Conservation (phyloP, 1,140 invertebrate genomes). For the Oncopodura yosiiana region DNA sequence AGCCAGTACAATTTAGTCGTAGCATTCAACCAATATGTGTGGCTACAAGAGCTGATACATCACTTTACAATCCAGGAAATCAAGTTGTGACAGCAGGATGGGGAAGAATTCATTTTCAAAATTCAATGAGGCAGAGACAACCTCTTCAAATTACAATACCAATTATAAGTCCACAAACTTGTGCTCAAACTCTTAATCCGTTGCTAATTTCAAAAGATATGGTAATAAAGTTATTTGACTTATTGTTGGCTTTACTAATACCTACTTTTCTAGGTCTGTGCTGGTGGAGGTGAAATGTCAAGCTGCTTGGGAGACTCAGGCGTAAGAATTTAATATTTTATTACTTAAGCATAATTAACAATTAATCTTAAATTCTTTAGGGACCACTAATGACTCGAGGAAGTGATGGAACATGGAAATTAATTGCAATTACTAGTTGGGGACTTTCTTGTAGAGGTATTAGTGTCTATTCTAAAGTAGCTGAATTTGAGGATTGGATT, state of each 20-base stretch:
- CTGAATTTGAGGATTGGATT: conserved; percentile 46
- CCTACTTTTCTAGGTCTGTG: conserved; percentile 5
- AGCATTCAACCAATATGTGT: not conserved
- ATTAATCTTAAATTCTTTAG: not conserved
- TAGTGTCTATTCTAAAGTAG: conserved; percentile 59
- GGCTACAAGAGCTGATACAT: not conserved
- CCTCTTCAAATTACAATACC: conserved; percentile 7
- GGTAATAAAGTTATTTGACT: not conserved
- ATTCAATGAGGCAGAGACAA: not conserved
- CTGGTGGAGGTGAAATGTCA: not conserved
- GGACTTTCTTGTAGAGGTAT: conserved; percentile 62
- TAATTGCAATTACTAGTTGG: conserved; percentile 65
- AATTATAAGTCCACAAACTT: not conserved
- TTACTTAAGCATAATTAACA: not conserved
- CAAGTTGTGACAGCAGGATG: not conserved
- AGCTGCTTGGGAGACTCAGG: not conserved
- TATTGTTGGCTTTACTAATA: not conserved
- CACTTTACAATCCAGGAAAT: not conserved
- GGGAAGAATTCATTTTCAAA: not conserved
- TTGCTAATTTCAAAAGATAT: not conserved
- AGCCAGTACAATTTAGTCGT: not conserved
- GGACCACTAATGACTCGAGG: conserved; percentile 12
- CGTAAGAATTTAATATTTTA: not conserved
- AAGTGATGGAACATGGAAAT: not conserved
- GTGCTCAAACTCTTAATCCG: not conserved